These are phyloP conservation scores for Nanorana parkeri DNA, from an alignment of 2,113 vertebrate genomes.

Conservation along the genomic window DNA sequence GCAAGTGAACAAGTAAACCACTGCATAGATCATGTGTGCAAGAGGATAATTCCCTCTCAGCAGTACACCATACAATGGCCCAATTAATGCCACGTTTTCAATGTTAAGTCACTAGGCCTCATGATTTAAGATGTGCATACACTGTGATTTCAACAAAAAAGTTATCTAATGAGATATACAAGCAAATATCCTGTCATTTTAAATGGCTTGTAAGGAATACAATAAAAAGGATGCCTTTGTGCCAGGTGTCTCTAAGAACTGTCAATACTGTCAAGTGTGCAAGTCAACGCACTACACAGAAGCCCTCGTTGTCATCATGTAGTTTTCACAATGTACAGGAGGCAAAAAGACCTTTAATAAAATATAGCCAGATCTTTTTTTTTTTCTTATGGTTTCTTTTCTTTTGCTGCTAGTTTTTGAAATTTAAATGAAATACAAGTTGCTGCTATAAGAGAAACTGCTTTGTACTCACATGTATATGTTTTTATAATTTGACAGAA, in stretches of 20 bases:
- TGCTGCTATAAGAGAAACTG: conserved; percentile 29
- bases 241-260: conserved; percentile 73
- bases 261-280: conserved; percentile 10
- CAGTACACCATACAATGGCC: conserved; percentile 43
- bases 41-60: conserved; percentile 2
- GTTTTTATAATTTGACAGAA: conserved; percentile 19
- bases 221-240: conserved; percentile 71
- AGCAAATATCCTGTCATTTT: conserved; percentile 71
- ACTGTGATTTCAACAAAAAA: conserved; percentile 80
- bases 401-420: conserved; percentile 76
- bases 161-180: conserved; percentile 63
- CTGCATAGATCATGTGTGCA: conserved; percentile 45
- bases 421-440: conserved; percentile 56
- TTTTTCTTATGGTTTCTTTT: conserved; percentile 48
- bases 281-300: not conserved
- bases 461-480: conserved; percentile 34
- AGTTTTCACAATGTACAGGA: conserved; percentile 68
- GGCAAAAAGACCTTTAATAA: conserved; percentile 75
- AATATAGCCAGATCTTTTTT: conserved; percentile 73
- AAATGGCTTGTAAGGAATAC: conserved; percentile 62
- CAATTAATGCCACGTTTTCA: conserved; percentile 64
- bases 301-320: conserved; percentile 2
- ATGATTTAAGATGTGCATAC: conserved; percentile 71
- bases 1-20: conserved; percentile 91
- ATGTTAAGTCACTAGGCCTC: conserved; percentile 70